Evolutionary conservation across 1,140 invertebrate species (phyloP).

Genomic region (Trinorchestia longiramus): DNA sequence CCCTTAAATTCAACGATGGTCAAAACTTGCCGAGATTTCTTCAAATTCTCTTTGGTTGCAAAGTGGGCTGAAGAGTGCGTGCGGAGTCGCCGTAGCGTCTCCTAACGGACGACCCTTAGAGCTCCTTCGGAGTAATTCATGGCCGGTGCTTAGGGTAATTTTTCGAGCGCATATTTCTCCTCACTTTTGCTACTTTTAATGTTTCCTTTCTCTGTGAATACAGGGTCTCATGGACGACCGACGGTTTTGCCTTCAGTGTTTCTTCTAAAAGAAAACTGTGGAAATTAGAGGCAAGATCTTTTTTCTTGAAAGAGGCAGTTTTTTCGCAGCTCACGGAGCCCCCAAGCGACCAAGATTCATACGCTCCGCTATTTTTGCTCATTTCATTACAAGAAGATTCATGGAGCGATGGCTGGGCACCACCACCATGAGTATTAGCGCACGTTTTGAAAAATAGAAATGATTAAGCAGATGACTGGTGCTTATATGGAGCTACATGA

Average conservation of each 20-base stretch:
- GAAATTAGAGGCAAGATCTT: slow-evolving; percentile 12
- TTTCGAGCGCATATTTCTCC: slow-evolving; percentile 41
- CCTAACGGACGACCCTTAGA: slow-evolving; percentile 11
- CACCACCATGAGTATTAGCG: slow-evolving; percentile 16
- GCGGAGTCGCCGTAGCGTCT: not conserved
- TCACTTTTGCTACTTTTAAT: slow-evolving; percentile 47
- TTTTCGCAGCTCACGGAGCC: not conserved
- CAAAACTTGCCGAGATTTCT: not conserved
- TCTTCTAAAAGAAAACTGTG: slow-evolving; percentile 15
- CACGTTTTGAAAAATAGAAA: slow-evolving; percentile 34
- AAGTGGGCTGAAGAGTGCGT: slow-evolving; percentile 38
- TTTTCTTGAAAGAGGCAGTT: not conserved
- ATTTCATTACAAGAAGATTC: slow-evolving; percentile 50
- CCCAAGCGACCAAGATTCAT: slow-evolving; percentile 28
- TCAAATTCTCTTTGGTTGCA: not conserved
- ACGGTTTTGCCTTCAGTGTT: slow-evolving; percentile 25
- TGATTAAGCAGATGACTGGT: slow-evolving; percentile 40
- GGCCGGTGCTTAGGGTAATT: slow-evolving; percentile 54
- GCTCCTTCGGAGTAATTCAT: slow-evolving; percentile 48
- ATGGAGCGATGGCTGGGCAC: slow-evolving; percentile 49
- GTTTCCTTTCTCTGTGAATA: slow-evolving; percentile 41
- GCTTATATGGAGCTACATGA: not conserved
- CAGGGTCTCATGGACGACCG: slow-evolving; percentile 23
- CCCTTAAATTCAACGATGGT: not conserved
- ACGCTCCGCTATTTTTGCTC: slow-evolving; percentile 40